These are phyloP conservation scores for Hyposoter dolosus DNA, from an alignment of 2,888 invertebrate species.

Conservation along the genomic window DNA sequence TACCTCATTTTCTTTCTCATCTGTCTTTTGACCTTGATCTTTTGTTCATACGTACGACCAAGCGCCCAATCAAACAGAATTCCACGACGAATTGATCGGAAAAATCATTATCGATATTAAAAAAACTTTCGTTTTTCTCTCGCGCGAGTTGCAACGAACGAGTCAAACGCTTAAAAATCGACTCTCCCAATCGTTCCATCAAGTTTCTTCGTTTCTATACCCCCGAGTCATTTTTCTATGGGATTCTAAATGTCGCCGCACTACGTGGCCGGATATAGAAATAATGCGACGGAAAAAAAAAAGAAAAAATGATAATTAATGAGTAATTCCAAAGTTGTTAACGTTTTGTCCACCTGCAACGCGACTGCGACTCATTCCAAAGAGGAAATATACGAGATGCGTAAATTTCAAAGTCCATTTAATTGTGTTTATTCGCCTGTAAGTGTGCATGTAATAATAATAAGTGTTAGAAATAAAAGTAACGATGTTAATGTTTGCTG, in stretches of 20 bases:
- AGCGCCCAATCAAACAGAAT: not conserved
- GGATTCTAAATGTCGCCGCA: not conserved
- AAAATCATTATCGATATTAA: not conserved
- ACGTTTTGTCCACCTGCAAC: constrained; percentile 13
- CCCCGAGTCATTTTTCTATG: not conserved
- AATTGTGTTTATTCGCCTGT: not conserved
- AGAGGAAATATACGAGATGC: constrained; percentile 1
- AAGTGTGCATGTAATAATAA: not conserved
- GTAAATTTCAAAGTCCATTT: constrained; percentile 37
- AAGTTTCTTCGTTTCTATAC: not conserved
- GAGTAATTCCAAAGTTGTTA: constrained; percentile 4
- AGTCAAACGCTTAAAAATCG: not conserved
- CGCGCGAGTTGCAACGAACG: no score
- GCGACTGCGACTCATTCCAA: not conserved
- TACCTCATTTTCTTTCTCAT: not conserved
- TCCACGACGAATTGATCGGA: not conserved
- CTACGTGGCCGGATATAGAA: not conserved
- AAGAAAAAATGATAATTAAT: not conserved
- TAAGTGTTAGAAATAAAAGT: not conserved
- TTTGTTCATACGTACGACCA: not conserved
- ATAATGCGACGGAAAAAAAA: constrained; percentile 7
- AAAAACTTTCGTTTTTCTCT: not conserved
- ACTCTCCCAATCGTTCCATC: not conserved
- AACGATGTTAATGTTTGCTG: constrained; percentile 38
- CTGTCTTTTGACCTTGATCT: constrained; percentile 33